These are phyloP conservation scores for Setipinna tenuifilis DNA, from an alignment of 2,797 vertebrate genomes.

Conservation along the genomic window DNA sequence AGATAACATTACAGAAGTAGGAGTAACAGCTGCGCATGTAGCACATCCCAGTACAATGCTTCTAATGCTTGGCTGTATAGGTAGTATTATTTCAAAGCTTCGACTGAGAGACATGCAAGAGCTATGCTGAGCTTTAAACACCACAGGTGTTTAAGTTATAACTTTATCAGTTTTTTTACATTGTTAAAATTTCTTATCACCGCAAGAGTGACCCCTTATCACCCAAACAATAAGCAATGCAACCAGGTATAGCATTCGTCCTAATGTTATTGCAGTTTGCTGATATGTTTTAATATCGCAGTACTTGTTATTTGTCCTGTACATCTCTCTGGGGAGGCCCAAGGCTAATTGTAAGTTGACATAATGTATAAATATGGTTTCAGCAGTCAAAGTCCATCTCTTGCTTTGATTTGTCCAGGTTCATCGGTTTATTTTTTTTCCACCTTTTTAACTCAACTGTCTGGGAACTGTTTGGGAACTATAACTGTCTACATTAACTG, in stretches of 20 bases:
- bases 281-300: background rate
- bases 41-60: background rate
- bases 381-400: no score
- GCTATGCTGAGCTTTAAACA: background rate
- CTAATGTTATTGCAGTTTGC: background rate
- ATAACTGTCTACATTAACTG: background rate
- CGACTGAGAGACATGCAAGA: background rate
- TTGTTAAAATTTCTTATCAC: background rate
- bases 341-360: no score
- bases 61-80: background rate
- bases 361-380: no score
- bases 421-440: background rate
- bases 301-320: background rate
- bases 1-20: conserved; percentile 19
- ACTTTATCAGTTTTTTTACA: background rate
- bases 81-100: background rate
- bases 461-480: background rate
- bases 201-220: no score
- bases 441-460: background rate
- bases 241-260: background rate
- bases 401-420: no score
- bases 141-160: background rate
- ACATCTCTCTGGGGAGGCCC: no score
- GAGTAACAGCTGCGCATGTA: background rate
- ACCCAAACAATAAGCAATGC: background rate